These are phyloP conservation scores for Hapalemur alaotrensis DNA, from an alignment of 2,797 vertebrate species.

Conservation along the genomic window DNA sequence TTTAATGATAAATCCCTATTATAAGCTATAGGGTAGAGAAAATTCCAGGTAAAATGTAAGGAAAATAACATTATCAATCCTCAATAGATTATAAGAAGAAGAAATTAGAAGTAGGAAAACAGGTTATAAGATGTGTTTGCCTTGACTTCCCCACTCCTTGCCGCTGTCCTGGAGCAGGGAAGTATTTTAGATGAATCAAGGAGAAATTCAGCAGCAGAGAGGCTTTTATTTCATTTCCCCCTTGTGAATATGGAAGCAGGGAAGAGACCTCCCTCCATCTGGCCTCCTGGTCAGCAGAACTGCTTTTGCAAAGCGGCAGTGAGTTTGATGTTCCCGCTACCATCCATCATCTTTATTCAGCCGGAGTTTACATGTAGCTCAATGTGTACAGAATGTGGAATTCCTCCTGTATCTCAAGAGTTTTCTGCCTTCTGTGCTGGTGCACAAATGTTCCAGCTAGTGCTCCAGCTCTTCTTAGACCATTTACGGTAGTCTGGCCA, in stretches of 20 bases:
- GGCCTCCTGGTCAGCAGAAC: not conserved
- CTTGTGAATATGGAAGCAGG: not conserved
- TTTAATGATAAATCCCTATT: not conserved
- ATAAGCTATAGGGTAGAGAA: not conserved
- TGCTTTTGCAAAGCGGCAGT: not conserved
- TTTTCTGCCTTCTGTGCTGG: not conserved
- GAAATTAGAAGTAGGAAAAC: not conserved
- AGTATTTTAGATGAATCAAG: not conserved
- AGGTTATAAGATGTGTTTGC: not conserved
- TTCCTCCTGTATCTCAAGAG: not conserved
- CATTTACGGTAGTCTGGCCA: not conserved
- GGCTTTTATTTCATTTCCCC: not conserved
- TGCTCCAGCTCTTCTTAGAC: not conserved
- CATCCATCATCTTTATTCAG: not conserved
- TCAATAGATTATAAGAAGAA: not conserved
- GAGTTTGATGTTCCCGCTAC: not conserved
- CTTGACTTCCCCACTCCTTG: not conserved
- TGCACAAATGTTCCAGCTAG: not conserved
- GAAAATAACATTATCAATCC: not conserved
- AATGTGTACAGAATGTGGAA: not conserved
- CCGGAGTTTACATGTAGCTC: not conserved
- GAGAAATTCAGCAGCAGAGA: not conserved
- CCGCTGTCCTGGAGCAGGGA: not conserved
- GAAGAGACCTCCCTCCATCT: not conserved
- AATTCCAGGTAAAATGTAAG: not conserved